Conservation (phyloP, 2,888 invertebrate genomes). For the Linyphia triangularis region DNA sequence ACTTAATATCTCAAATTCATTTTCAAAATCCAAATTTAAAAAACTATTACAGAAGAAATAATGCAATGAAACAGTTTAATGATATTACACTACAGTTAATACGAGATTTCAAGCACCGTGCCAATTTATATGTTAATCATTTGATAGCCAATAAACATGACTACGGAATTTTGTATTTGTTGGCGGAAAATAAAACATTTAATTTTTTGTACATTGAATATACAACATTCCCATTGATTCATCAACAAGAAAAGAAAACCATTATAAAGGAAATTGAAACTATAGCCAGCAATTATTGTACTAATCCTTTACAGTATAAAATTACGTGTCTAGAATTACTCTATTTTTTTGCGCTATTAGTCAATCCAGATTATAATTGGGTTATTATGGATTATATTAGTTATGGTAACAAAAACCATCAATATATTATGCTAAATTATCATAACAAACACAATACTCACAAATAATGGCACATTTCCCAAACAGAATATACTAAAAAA, state of each 20-base stretch:
- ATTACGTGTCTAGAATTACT: constrained; percentile 32
- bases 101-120: constrained; percentile 5
- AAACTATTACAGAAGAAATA: constrained; percentile 27
- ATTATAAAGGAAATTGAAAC: constrained; percentile 24
- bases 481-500: too few relatives aligned
- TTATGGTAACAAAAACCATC: constrained; percentile 5
- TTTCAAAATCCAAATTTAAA: constrained; percentile 18
- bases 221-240: constrained; percentile 11
- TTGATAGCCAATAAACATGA: constrained; percentile 1
- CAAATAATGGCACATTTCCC: too few relatives aligned
- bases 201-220: constrained; percentile 19
- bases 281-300: neutral
- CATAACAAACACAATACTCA: too few relatives aligned
- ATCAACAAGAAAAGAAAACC: neutral
- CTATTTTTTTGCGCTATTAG: constrained; percentile 35
- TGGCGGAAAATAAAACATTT: neutral
- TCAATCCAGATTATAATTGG: constrained; percentile 27
- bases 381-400: constrained; percentile 16
- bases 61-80: constrained; percentile 18
- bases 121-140: neutral
- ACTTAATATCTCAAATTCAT: neutral
- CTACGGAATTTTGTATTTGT: constrained; percentile 17
- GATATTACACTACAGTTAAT: neutral
- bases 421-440: constrained; percentile 8
- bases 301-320: neutral